A percentile compares a stretch with the other conserved stretches of the same genome.
Evolutionary conservation across 2,797 vertebrate species (phyloP).

Genomic region (Fistularia tabacaria): DNA sequence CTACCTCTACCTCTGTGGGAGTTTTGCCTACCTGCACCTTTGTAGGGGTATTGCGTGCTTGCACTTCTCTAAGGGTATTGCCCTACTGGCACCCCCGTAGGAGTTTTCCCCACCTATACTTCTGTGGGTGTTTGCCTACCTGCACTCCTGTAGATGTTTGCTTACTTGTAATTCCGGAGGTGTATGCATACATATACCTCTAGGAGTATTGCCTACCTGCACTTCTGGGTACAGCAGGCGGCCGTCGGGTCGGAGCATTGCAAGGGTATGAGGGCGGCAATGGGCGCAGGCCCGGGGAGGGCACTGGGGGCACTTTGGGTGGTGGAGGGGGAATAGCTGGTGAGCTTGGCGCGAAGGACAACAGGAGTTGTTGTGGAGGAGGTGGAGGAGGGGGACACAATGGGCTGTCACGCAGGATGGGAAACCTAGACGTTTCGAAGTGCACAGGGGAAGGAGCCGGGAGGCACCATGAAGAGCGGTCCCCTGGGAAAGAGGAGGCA

Average conservation of each 20-base stretch:
- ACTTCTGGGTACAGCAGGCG: constrained; percentile 73
- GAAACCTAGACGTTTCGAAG: constrained; percentile 42
- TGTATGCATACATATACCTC: too few species aligned
- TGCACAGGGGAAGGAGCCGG: constrained; percentile 24
- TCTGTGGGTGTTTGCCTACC: too few species aligned
- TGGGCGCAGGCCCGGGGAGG: constrained; percentile 67
- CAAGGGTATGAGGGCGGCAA: constrained; percentile 75
- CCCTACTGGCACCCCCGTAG: too few species aligned
- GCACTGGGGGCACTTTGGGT: constrained; percentile 74
- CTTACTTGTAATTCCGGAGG: too few species aligned
- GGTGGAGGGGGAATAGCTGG: constrained; percentile 64
- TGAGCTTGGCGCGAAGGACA: constrained; percentile 55
- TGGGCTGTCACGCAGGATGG: constrained; percentile 56
- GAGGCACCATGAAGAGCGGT: constrained; percentile 60
- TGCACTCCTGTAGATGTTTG: too few species aligned
- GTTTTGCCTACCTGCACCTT: background rate
- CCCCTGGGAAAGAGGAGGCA: constrained; percentile 41
- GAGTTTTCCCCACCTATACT: too few species aligned
- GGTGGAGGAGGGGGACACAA: constrained; percentile 67
- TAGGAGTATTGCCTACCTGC: background rate
- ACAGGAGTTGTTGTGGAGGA: constrained; percentile 67
- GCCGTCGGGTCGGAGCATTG: constrained; percentile 70
- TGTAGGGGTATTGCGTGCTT: constrained; percentile 46
- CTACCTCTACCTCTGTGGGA: too few species aligned
- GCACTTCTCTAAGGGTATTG: constrained; percentile 26